phyloP scores from a whole-genome alignment of 1,140 invertebrate genomes.

The Solen grandis region DNA sequence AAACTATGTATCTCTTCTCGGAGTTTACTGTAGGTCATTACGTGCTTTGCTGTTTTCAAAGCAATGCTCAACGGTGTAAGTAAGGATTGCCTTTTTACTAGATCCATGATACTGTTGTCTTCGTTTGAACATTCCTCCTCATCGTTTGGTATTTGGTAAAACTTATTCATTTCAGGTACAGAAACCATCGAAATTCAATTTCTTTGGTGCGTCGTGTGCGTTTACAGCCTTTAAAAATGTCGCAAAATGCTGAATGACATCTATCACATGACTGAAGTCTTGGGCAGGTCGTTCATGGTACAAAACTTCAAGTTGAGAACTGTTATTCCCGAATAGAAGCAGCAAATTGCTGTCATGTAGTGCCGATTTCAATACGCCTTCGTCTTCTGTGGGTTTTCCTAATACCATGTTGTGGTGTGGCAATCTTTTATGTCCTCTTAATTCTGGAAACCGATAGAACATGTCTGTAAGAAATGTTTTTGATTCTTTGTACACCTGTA shows the following conservation, averaged over 20 bases:
- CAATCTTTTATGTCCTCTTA: conserved; percentile 55
- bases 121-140: background rate
- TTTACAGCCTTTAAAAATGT: conserved; percentile 59
- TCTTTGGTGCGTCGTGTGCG: background rate
- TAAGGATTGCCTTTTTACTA: conserved; percentile 49
- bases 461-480: conserved; percentile 61
- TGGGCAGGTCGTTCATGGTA: conserved; percentile 63
- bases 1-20: conserved; percentile 16
- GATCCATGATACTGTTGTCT: background rate
- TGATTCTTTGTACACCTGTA: conserved; percentile 48
- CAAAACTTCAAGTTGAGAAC: conserved; percentile 51
- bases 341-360: conserved; percentile 64
- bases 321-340: conserved; percentile 43
- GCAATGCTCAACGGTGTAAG: conserved; percentile 54
- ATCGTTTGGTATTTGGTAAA: conserved; percentile 44
- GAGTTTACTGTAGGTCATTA: conserved; percentile 49
- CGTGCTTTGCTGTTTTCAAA: conserved; percentile 54
- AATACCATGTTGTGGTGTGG: conserved; percentile 66
- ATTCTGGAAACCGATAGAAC: conserved; percentile 65
- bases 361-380: conserved; percentile 2
- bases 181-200: conserved; percentile 59
- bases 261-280: conserved; percentile 58
- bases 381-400: conserved; percentile 1
- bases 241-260: conserved; percentile 63
- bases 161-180: conserved; percentile 43